These are phyloP conservation scores for Sciurus vulgaris DNA, from an alignment of 2,797 vertebrate species.

Conservation along the genomic window DNA sequence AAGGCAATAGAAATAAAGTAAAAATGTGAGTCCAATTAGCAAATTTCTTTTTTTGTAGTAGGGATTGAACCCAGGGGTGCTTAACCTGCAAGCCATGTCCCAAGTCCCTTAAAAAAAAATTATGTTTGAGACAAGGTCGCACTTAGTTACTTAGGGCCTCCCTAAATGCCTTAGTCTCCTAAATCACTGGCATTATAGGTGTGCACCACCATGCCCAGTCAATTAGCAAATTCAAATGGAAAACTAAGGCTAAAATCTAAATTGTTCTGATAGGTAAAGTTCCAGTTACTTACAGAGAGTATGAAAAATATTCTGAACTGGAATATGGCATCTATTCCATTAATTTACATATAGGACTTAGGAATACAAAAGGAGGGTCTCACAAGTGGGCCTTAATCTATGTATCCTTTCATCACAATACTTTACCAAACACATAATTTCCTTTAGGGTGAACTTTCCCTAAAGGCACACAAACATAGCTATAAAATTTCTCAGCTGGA, in stretches of 20 bases:
- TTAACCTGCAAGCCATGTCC: no score
- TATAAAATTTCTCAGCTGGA: neutral
- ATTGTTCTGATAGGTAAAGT: neutral
- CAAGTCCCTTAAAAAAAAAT: no score
- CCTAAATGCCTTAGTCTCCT: no score
- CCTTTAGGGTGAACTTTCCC: neutral
- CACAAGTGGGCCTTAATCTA: neutral
- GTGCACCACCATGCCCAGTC: no score
- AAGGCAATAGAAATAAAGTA: slow-evolving; percentile 24
- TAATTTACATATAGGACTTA: slow-evolving; percentile 34
- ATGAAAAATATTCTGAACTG: neutral
- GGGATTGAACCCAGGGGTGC: no score
- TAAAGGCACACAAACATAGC: neutral
- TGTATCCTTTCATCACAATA: slow-evolving; percentile 26
- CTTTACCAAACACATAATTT: neutral
- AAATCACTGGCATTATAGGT: no score
- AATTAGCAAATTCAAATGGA: slow-evolving; percentile 36
- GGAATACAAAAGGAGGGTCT: neutral
- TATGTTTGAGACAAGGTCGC: no score
- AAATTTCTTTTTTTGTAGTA: neutral
- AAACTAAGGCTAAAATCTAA: slow-evolving; percentile 56
- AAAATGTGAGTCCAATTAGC: slow-evolving; percentile 61
- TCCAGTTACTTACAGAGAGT: slow-evolving; percentile 43
- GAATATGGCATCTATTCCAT: neutral
- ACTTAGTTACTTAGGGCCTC: no score